Evolutionary conservation across 1,140 invertebrate genomes (phyloP), one percentile per base, ranked within the genome.

Genomic region (Acromyrmex heyeri): DNA sequence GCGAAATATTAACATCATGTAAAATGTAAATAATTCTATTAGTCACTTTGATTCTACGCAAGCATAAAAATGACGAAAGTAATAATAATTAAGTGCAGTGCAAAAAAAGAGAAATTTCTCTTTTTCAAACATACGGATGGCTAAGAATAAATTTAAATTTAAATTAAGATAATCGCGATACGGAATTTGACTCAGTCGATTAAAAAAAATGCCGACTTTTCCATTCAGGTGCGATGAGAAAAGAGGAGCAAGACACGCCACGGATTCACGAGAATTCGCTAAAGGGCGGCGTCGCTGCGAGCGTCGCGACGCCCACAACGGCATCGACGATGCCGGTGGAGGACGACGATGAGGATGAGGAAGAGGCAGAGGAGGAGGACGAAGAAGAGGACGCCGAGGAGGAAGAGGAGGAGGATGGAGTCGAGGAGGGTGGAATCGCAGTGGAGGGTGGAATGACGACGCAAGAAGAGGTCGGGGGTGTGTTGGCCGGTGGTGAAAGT

Each of bases 401-500:
- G 21, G 87, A 85, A n/a, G 87, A 90, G 30, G 87, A 88, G 14
- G 89, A 86, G 55, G 81, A 87, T 62, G 65, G 57, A 16, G 86
- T 88, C n/a, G 82, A 77, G 38, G 86, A 87, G 24, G 86, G 85
- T 73, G 81, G 82, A 76, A 90, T 65, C 86, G 90, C 67, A 87
- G 93, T 88, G 75, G 90, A 87, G 65, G 90, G 85, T 61, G 87
- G 55, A 86, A 92, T 89, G 87, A 93, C 93, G 94, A 90, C 93
- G 92, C 90, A 88, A 94, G 94, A 85, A 95, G 96, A 90, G 92
- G 93, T 91, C 86, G 95, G 93, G 92, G 92, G 79, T 91, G 93
- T 95, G 95, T 86, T 96, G 95, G 92, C 96, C 95, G 95, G 94
- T 95, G 92, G 93, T 93, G 91, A 95, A 90, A 86, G 92, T 95